These are phyloP conservation scores for Saxidomus purpurata DNA, from an alignment of 1,140 invertebrate genomes.

Conservation along the genomic window DNA sequence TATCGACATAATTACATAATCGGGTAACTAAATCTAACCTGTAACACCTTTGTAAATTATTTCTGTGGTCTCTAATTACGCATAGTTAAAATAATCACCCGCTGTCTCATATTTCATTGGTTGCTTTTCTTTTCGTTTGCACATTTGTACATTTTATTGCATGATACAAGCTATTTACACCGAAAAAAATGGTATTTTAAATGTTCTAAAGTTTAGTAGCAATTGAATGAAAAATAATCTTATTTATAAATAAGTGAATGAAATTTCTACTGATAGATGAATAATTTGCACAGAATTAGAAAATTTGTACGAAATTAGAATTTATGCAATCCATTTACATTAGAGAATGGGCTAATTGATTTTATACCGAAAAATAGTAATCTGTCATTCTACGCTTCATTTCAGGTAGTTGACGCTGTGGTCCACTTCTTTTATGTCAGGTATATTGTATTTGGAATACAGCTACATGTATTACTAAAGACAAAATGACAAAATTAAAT, in stretches of 20 bases:
- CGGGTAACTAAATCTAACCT: background rate
- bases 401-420: background rate
- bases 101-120: background rate
- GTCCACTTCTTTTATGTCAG: too few relatives aligned
- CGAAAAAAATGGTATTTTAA: background rate
- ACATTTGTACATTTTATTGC: background rate
- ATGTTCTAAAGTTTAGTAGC: background rate
- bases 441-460: too few relatives aligned
- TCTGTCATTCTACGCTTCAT: background rate
- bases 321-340: background rate
- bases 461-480: too few relatives aligned
- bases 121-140: background rate
- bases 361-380: background rate
- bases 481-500: too few relatives aligned
- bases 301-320: background rate
- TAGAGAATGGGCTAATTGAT: background rate
- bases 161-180: background rate
- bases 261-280: background rate
- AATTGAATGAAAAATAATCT: background rate
- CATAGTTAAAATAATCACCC: background rate
- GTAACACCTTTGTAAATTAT: conserved; percentile 2
- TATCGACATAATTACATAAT: conserved; percentile 10
- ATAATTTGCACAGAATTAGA: background rate
- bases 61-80: conserved; percentile 8
- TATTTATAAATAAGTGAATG: background rate